Evolutionary conservation across 1,140 invertebrate species (phyloP).

Genomic region (Ceratina japonica): DNA sequence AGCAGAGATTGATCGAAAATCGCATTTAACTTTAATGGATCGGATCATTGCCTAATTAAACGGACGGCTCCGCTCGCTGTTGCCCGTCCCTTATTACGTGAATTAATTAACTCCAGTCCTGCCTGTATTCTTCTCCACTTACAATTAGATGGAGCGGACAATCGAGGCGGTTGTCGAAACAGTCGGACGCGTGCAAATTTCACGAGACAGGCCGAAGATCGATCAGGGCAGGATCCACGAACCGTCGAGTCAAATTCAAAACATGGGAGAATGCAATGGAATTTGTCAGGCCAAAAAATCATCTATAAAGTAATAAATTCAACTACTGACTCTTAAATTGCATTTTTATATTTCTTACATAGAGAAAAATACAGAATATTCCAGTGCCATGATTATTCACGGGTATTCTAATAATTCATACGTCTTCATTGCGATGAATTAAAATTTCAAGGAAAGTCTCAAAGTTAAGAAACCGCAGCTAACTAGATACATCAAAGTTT

Average conservation of each 20-base stretch:
- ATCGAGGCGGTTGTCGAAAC: constrained; percentile 10
- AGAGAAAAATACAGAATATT: no score
- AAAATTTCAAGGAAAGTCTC: no score
- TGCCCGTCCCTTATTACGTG: constrained; percentile 26
- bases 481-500: not conserved
- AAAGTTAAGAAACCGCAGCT: not conserved
- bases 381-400: no score
- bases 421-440: no score
- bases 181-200: constrained; percentile 1
- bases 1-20: constrained; percentile 63
- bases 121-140: not conserved
- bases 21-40: constrained; percentile 57
- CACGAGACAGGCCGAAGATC: not conserved
- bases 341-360: no score
- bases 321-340: not conserved
- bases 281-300: not conserved
- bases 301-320: not conserved
- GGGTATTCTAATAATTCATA: no score
- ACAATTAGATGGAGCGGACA: constrained; percentile 18
- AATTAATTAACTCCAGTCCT: constrained; percentile 42
- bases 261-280: not conserved
- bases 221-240: not conserved
- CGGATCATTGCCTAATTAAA: constrained; percentile 62
- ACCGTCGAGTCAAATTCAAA: not conserved
- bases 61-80: constrained; percentile 4